A percentile compares a stretch with the other conserved stretches of the same genome.
phyloP scores from a whole-genome alignment of 2,797 vertebrate species.

The Sebastes taczanowskii region DNA sequence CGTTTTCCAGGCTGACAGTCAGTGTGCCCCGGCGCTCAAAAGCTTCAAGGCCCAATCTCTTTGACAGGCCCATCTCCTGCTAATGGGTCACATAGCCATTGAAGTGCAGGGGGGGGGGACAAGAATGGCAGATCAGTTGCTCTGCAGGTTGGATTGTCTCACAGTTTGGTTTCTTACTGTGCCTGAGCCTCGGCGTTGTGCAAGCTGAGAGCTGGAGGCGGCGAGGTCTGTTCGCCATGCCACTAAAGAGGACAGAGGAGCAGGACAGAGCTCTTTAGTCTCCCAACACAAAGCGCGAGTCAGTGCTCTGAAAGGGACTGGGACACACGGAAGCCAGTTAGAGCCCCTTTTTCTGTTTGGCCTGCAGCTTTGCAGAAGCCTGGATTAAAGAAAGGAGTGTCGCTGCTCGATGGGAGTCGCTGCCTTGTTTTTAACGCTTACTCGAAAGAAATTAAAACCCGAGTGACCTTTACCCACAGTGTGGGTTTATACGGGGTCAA shows the following conservation, averaged over 20 bases:
- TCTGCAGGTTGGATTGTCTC: slow-evolving; percentile 55
- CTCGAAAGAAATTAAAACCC: slow-evolving; percentile 39
- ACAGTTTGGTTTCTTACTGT: slow-evolving; percentile 47
- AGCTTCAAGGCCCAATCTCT: slow-evolving; percentile 62
- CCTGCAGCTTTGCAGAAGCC: slow-evolving; percentile 52
- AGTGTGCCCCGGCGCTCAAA: slow-evolving; percentile 54
- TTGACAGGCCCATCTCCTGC: slow-evolving; percentile 66
- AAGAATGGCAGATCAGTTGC: slow-evolving; percentile 54
- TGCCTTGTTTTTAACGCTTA: slow-evolving; percentile 16
- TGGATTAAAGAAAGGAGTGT: slow-evolving; percentile 43
- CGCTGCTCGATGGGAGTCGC: slow-evolving; percentile 23
- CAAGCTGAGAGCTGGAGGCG: slow-evolving; percentile 56
- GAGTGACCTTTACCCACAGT: slow-evolving; percentile 32
- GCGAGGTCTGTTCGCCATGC: slow-evolving; percentile 50
- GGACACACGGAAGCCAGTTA: slow-evolving; percentile 37
- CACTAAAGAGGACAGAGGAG: slow-evolving; percentile 56
- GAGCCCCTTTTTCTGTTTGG: slow-evolving; percentile 46
- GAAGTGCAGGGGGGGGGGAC: slow-evolving; percentile 41
- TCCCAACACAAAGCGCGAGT: slow-evolving; percentile 56
- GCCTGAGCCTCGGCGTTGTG: slow-evolving; percentile 36
- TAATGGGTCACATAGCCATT: slow-evolving; percentile 69
- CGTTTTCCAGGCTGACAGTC: slow-evolving; percentile 61
- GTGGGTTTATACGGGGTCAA: slow-evolving; percentile 55
- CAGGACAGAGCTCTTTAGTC: slow-evolving; percentile 58
- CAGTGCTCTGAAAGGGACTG: slow-evolving; percentile 53